These are phyloP conservation scores for Drosophila setifemur DNA, from an alignment of 1,140 invertebrate genomes.

Conservation along the genomic window DNA sequence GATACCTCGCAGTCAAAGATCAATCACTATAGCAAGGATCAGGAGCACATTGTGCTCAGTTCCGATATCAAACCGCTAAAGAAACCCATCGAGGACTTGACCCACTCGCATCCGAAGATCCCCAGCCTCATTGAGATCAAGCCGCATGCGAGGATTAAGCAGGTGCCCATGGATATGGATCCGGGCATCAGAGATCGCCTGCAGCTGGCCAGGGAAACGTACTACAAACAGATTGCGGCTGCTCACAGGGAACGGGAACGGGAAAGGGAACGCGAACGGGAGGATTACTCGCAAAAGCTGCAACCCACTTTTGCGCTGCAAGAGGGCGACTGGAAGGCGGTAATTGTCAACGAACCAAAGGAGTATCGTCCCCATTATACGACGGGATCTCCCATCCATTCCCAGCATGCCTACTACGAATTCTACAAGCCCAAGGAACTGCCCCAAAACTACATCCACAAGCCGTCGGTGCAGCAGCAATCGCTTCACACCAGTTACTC, in stretches of 20 bases:
- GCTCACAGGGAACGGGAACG: constrained; percentile 43
- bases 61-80: constrained; percentile 78
- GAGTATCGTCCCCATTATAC: constrained; percentile 64
- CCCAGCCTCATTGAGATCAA: constrained; percentile 78
- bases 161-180: constrained; percentile 78
- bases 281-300: constrained; percentile 49
- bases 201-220: constrained; percentile 68
- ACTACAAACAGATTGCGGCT: constrained; percentile 68
- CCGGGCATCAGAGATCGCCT: constrained; percentile 65
- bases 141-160: constrained; percentile 76
- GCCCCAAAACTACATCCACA: constrained; percentile 62
- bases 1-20: constrained; percentile 81
- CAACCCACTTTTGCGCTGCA: constrained; percentile 52
- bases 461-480: constrained; percentile 43
- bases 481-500: constrained; percentile 55
- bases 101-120: constrained; percentile 72
- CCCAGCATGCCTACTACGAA: constrained; percentile 57
- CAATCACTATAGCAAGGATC: constrained; percentile 81
- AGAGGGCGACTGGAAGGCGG: constrained; percentile 73
- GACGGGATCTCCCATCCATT: constrained; percentile 29
- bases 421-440: constrained; percentile 64
- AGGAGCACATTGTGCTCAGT: constrained; percentile 80
- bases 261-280: neutral
- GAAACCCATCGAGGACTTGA: constrained; percentile 73
- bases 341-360: constrained; percentile 66